Evolutionary conservation across 2,113 vertebrate genomes (phyloP).

Genomic region (Plestiodon gilberti): DNA sequence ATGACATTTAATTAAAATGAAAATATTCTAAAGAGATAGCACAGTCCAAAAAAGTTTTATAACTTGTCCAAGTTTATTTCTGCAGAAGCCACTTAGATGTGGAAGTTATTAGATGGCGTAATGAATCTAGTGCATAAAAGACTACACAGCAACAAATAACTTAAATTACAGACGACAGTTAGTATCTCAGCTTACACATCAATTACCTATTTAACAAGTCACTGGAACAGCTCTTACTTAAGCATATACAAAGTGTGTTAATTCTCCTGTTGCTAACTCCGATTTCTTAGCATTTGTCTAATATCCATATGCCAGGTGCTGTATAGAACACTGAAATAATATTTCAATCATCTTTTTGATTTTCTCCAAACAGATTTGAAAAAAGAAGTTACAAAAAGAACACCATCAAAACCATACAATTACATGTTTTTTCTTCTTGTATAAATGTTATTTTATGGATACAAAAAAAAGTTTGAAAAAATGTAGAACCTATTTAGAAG

Average conservation of each 20-base stretch:
- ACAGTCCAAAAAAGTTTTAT: constrained; percentile 19
- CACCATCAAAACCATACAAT: not conserved
- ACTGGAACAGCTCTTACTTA: not conserved
- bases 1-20: constrained; percentile 66
- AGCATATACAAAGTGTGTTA: not conserved
- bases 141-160: not conserved
- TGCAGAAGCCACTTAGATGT: constrained; percentile 36
- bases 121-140: constrained; percentile 30
- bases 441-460: no score
- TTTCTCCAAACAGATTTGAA: not conserved
- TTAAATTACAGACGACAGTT: not conserved
- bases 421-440: not conserved
- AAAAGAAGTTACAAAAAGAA: not conserved
- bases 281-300: not conserved
- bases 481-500: not conserved
- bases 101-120: constrained; percentile 37
- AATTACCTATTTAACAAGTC: not conserved
- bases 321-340: not conserved
- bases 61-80: constrained; percentile 48
- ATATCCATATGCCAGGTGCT: not conserved
- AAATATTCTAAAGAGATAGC: constrained; percentile 35
- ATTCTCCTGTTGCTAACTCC: not conserved
- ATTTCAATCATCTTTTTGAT: not conserved
- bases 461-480: not conserved
- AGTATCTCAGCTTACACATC: not conserved